These are phyloP conservation scores for Thermophis baileyi DNA, from an alignment of 2,113 vertebrate species.

Conservation along the genomic window DNA sequence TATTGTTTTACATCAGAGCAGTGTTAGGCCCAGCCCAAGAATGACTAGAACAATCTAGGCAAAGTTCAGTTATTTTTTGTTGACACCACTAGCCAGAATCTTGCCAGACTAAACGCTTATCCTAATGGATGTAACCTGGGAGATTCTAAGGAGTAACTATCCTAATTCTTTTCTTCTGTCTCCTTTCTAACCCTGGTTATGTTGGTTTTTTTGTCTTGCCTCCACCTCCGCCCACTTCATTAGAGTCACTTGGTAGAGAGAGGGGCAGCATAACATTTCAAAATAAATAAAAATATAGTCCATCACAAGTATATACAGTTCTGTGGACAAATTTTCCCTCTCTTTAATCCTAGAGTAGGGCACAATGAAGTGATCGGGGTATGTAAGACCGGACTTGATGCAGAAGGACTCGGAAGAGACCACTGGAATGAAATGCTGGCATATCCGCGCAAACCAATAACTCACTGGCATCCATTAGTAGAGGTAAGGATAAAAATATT, in stretches of 20 bases:
- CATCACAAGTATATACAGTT: neutral
- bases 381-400: constrained; percentile 87
- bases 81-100: neutral
- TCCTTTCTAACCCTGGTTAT: neutral
- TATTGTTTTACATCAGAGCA: neutral
- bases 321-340: neutral
- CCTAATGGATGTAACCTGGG: neutral
- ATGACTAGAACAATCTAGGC: neutral
- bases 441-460: constrained; percentile 95
- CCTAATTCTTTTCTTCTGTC: neutral
- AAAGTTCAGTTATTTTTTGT: neutral
- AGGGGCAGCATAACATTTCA: neutral
- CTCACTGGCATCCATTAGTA: constrained; percentile 92
- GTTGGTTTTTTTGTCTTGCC: neutral
- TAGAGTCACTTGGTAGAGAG: neutral
- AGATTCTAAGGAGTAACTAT: neutral
- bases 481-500: constrained; percentile 77
- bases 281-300: neutral
- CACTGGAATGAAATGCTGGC: constrained; percentile 99
- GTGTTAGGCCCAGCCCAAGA: neutral
- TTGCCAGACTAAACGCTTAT: neutral
- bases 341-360: constrained; percentile 79
- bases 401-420: constrained; percentile 91
- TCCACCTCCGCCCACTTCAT: neutral
- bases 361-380: constrained; percentile 98